Evolutionary conservation across 2,888 invertebrate species (phyloP).

Genomic region (Dolichopus griseipennis): DNA sequence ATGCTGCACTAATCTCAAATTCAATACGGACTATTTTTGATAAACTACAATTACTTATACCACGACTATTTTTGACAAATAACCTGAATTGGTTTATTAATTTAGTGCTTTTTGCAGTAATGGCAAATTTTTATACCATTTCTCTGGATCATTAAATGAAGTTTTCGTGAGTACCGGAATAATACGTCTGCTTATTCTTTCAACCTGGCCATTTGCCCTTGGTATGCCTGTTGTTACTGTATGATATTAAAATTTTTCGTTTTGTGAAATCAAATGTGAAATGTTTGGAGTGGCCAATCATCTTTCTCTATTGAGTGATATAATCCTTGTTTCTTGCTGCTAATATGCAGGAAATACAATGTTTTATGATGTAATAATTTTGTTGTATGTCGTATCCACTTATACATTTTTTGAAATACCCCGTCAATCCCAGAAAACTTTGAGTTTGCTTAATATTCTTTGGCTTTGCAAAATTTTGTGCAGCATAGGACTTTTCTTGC

Average conservation of each 20-base stretch:
- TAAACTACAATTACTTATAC: too few relatives aligned
- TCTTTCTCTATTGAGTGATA: slow-evolving; percentile 1
- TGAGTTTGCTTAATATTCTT: too few relatives aligned
- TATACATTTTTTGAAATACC: slow-evolving; percentile 19
- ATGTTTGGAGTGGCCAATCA: slow-evolving; percentile 11
- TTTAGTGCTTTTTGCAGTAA: background rate
- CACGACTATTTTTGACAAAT: too few relatives aligned
- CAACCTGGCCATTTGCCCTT: too few relatives aligned
- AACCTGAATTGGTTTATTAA: slow-evolving; percentile 10
- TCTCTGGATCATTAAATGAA: background rate
- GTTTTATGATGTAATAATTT: background rate
- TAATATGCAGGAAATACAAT: too few relatives aligned
- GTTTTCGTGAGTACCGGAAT: background rate
- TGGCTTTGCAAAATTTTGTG: background rate
- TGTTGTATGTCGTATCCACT: slow-evolving; percentile 10
- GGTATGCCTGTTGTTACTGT: background rate
- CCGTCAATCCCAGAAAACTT: too few relatives aligned
- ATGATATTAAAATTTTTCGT: background rate
- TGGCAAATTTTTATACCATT: slow-evolving; percentile 11
- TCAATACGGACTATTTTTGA: too few relatives aligned
- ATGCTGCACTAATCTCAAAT: too few relatives aligned
- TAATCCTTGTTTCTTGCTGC: slow-evolving; percentile 8
- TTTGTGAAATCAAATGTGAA: slow-evolving; percentile 14
- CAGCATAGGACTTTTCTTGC: slow-evolving; percentile 14
- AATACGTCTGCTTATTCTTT: background rate